phyloP scores from a whole-genome alignment of 2,113 vertebrate genomes.

The Myiagra hebetior region DNA sequence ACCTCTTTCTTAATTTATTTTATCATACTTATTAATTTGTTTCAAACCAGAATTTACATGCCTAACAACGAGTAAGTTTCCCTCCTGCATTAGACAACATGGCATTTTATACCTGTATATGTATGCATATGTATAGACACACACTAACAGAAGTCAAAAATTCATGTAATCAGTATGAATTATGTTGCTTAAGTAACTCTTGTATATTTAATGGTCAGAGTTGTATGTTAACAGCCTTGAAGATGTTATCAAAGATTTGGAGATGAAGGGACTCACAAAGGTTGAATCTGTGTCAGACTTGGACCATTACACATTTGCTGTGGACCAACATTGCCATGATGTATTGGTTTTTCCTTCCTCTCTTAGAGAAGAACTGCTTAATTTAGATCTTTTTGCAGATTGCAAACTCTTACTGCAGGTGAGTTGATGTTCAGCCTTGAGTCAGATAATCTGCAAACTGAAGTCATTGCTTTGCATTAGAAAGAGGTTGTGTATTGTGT shows the following conservation, averaged over 20 bases:
- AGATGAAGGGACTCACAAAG: slow-evolving; percentile 74
- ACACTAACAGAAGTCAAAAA: neutral
- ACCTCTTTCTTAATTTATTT: neutral
- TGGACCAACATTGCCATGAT: slow-evolving; percentile 84
- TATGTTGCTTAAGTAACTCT: neutral
- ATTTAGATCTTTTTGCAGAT: slow-evolving; percentile 76
- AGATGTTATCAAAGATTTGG: slow-evolving; percentile 77
- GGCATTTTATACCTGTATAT: neutral
- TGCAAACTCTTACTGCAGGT: slow-evolving; percentile 88
- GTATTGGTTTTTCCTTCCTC: slow-evolving; percentile 82
- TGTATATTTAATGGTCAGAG: neutral
- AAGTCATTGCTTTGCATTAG: neutral
- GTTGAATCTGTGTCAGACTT: slow-evolving; percentile 76
- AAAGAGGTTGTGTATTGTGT: neutral
- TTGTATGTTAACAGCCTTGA: slow-evolving; percentile 74
- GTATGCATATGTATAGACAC: neutral
- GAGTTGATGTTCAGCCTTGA: slow-evolving; percentile 8
- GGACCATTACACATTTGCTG: slow-evolving; percentile 73
- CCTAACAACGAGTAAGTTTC: neutral
- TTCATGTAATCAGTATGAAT: neutral
- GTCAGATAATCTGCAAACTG: neutral
- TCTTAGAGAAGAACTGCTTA: slow-evolving; percentile 77
- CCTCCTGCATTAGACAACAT: neutral
- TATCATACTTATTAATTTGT: neutral
- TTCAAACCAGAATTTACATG: neutral